Evolutionary conservation across 2,797 vertebrate species (phyloP), one percentile per base, ranked within the genome.

Genomic region (Phylloscopus collybita): DNA sequence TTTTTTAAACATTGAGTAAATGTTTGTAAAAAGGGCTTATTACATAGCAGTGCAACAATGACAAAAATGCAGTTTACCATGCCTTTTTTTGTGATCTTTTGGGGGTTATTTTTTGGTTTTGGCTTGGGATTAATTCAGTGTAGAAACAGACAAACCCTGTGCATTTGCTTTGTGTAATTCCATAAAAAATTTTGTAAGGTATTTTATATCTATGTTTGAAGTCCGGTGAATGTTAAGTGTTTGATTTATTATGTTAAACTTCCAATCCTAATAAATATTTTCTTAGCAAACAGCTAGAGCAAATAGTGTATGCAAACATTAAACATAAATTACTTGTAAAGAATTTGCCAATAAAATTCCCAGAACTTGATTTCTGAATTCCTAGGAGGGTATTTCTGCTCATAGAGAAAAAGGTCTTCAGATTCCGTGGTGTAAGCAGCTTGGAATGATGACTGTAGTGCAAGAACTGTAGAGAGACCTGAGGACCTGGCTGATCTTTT

Each of bases 11-110:
- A 89, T 83, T 97, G 92, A 96, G 71, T 97, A 95, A 96, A 95
- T 78, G 69, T 98, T 98, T 98, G 97, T 98, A 97, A 97, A 96
- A 97, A 97, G 97, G 97, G 96, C 96, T 98, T 98, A 97, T 97
- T 97, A 96, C 91, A 84, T 92, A 93, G 91, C 81, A 95, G 96
- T 97, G 94, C 90, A 97, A 95, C 94, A 86, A 96, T 96, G 96
- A 96, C 96, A 95, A 88, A 97, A 96, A 84, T 86, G 72, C 94
- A 90, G 79, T 97, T 97, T 97, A 92, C 97, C 96, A 95, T 96
- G 94, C 92, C 90, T 84, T 97, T 95, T 96, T 93, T 92, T 88
- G 82, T 95, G 92, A 95, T 88, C n/a, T 95, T 93, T 94, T 93
- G 86, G 86, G 84, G 81, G n/a, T 96, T 92, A 19, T 62, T 87